Evolutionary conservation across 1,140 invertebrate species (phyloP).

Genomic region (Drosophila biarmipes): DNA sequence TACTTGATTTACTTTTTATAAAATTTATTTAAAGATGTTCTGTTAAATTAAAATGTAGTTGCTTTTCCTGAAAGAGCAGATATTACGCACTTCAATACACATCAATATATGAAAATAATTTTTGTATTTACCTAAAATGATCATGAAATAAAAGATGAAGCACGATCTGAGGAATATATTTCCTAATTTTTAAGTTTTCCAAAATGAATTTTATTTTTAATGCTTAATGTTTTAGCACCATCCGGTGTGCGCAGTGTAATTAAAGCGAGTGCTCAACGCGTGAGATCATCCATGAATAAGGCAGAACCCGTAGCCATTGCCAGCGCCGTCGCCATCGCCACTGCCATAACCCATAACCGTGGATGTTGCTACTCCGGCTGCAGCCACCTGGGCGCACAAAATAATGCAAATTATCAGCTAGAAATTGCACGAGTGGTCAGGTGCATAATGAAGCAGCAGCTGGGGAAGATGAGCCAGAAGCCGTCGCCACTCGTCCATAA

Average conservation of each 20-base stretch:
- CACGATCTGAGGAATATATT: too few relatives aligned
- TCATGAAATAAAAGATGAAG: too few relatives aligned
- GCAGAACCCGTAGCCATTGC: slow-evolving; percentile 19
- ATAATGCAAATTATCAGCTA: slow-evolving; percentile 80
- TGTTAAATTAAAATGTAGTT: too few relatives aligned
- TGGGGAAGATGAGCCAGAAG: slow-evolving; percentile 46
- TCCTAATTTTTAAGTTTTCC: too few relatives aligned
- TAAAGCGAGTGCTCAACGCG: slow-evolving; percentile 61
- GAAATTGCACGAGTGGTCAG: slow-evolving; percentile 78
- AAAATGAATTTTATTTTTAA: too few relatives aligned
- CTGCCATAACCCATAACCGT: slow-evolving; percentile 17
- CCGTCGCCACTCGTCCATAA: slow-evolving; percentile 58
- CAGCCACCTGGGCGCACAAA: slow-evolving; percentile 70
- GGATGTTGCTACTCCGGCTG: slow-evolving; percentile 6
- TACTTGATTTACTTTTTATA: too few relatives aligned
- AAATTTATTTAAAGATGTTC: too few relatives aligned
- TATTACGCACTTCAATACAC: too few relatives aligned
- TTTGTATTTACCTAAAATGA: too few relatives aligned
- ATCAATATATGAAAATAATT: too few relatives aligned
- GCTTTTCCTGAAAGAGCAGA: too few relatives aligned
- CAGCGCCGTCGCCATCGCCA: slow-evolving; percentile 13
- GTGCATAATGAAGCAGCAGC: slow-evolving; percentile 59
- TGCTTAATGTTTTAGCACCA: background rate
- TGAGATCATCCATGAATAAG: slow-evolving; percentile 64
- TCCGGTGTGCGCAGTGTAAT: slow-evolving; percentile 52